Evolutionary conservation across 2,888 invertebrate species (phyloP), one percentile per base, ranked within the genome.

Genomic region (Rosalia funebris): DNA sequence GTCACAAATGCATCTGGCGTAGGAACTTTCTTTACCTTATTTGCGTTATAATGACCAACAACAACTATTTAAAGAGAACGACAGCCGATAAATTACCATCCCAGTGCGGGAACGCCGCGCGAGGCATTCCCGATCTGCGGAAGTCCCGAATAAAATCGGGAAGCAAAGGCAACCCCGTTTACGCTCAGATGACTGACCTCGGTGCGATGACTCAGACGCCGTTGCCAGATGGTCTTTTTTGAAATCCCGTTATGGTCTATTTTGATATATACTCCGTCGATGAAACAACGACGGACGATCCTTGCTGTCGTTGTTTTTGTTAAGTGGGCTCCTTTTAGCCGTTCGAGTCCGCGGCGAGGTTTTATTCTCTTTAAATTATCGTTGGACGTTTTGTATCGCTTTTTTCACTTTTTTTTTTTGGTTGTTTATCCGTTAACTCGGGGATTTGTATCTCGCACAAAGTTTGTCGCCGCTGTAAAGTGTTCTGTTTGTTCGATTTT

Each of bases 171-270:
- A 11, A 11, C 48, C 16, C 44, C 19, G 47, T 17, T 17, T 36
- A 14, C 12, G 39, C 25, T 31, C 16, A 39, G 50, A 50, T 50
- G 50, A 50, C 50, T 50, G 50, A 50, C 50, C 50, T 50, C 50
- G 50, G 4, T 11, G 47, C 11, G n/a, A 15, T 50, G 50, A 50
- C 50, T 50, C 50, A 50, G 37, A 20, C 50, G 48, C 48, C 20
- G 50, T 50, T 50, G 50, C 25, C 50, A 50, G 25, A 39, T 39
- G 36, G 15, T 41, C 50, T 15, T 31, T 48, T 50, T 39, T 12
- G 39, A 15, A 39, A 17, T 48, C 48, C 5, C 36, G 19, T 25
- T n/a, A 25, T 4, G 25, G 44, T 25, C 20, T 41, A 41, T 41
- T 17, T 41, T n/a, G 39, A 16, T 15, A 5, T 39, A 16, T 39